A percentile compares a stretch with the other conserved stretches of the same genome.
Conservation (phyloP, 2,888 invertebrate species). For the Caenorhabditis zanzibari region DNA sequence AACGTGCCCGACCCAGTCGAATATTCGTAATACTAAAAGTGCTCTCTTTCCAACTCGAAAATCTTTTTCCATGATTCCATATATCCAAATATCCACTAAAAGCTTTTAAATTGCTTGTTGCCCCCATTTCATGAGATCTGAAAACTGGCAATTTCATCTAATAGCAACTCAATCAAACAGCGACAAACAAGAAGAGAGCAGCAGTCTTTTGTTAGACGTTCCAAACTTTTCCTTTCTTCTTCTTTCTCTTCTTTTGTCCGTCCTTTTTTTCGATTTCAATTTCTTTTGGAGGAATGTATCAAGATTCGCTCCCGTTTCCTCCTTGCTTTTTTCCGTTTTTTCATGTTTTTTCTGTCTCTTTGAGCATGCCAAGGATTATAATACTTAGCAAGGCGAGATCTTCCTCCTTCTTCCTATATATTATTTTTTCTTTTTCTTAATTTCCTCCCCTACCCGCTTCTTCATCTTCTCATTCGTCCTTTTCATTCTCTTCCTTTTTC, state of each 20-base stretch:
- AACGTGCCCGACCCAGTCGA: too few relatives aligned
- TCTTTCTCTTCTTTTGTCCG: conserved; percentile 15
- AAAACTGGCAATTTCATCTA: conserved; percentile 30
- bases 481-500: not conserved
- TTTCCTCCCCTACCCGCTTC: conserved; percentile 28
- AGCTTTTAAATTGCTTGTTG: conserved; percentile 3
- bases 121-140: conserved; percentile 12
- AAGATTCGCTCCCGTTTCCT: conserved; percentile 51
- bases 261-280: conserved; percentile 48
- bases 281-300: conserved; percentile 50
- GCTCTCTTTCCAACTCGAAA: not conserved
- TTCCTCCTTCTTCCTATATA: conserved; percentile 25
- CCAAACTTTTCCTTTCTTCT: conserved; percentile 29
- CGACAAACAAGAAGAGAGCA: conserved; percentile 51
- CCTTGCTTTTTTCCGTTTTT: conserved; percentile 22
- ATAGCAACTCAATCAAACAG: conserved; percentile 54
- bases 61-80: not conserved
- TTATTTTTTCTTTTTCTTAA: conserved; percentile 31
- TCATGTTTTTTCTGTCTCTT: conserved; percentile 29
- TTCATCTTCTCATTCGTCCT: conserved; percentile 23
- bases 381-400: conserved; percentile 60
- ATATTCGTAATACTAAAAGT: too few relatives aligned
- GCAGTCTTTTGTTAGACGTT: conserved; percentile 40
- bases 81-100: not conserved
- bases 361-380: conserved; percentile 56